Base-by-base conservation (phyloP, 2,888 invertebrate species). In the Geotrupes spiniger region DNA sequence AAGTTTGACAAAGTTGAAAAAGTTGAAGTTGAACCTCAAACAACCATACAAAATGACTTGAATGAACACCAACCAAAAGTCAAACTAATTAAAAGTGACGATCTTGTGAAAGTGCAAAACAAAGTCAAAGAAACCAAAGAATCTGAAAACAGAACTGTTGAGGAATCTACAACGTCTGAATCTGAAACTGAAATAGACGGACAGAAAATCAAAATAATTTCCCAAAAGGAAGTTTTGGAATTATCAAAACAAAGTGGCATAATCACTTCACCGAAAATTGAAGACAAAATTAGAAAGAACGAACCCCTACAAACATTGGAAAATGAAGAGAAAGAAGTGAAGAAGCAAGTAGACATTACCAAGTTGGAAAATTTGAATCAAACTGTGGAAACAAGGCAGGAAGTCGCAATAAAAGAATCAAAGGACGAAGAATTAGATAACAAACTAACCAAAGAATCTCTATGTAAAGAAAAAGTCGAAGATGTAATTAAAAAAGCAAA, bases 51-150 rank as follows among this genome's bases (percentile, higher is more conserved):
- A 21, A 45, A 45, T 10, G 49, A 45, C 21, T 3, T 6, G 21
- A 25, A n/a, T 1, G 12, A 17, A 9, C 16, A 51, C 47, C 45
- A 46, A 41, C 36, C 26, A 37, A 3, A 17, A 17, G 29, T 46
- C 40, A 31, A 50, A 43, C 52, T 56, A n/a, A 61, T 61, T 42
- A 56, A 46, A 27, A 16, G 45, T 42, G 51, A 50, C 26, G 49
- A 46, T 28, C 43, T 43, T 27, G 25, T 33, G 10, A 77, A 76
- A 45, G 76, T 75, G 1, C 75, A 42, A 28, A 78, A 63, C 74
- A 73, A 76, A 57, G 73, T 74, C 1, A 74, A 76, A 1, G 74
- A 75, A 15, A 72, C 75, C 1, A 74, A 74, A 12, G 74, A 76
- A 58, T 75, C 76, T 50, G 72, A 74, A 12, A 74, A 75, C 42